Evolutionary conservation across 2,888 invertebrate genomes (phyloP), one percentile per base, ranked within the genome.

Genomic region (Myopa testacea): DNA sequence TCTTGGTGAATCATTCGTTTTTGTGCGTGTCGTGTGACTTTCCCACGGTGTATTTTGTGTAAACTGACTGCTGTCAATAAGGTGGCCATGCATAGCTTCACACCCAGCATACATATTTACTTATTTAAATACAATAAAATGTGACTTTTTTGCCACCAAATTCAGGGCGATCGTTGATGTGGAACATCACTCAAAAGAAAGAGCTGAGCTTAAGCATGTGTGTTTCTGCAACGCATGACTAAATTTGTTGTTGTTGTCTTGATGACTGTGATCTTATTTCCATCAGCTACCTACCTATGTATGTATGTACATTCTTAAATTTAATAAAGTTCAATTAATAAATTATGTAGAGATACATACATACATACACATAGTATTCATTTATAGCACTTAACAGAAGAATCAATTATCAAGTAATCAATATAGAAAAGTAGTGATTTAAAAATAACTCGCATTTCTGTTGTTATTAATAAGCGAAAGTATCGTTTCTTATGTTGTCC

Each of bases 141-240:
- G 60, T 10, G 14, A 34, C 19, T 16, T 26, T 26, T 26, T 40
- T 58, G 58, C 60, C n/a, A 5, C 50, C 58, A 58, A 19, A 62
- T 67, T 65, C 74, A 52, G 65, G 50, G 10, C 34, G 65, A 37
- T 75, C 74, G 55, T 37, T 67, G 74, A 75, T 63, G 65, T 75
- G 74, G 65, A 75, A 75, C 74, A 65, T 65, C 65, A 14, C 37
- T 45, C 52, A 74, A n/a, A 58, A n/a, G 16, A 58, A 19, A 58
- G 19, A 40, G 34, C 16, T 38, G 16, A 52, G 55, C 65, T 19
- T 45, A 34, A 63, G 3, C 14, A 52, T 52, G 52, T 26, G 19
- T 63, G 63, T 67, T 52, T 65, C 16, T 63, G 74, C 65, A 55
- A 67, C 55, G 74, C 74, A 34, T 75, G 74, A 75, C 65, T 16